These are phyloP conservation scores for Brachyhypopomus occidentalis DNA, from an alignment of 2,113 vertebrate species.

Conservation along the genomic window DNA sequence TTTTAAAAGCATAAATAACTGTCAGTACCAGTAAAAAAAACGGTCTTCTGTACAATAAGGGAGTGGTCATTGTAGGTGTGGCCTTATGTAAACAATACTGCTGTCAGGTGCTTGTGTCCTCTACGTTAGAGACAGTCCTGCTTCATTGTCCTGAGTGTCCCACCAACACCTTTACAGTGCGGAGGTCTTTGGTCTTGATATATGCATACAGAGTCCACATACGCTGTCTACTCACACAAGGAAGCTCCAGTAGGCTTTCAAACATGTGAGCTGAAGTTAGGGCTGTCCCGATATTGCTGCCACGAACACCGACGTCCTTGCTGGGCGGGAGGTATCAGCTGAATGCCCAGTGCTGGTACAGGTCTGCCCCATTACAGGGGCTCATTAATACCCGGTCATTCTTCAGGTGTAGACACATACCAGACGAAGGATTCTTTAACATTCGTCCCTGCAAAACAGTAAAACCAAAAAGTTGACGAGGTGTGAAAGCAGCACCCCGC, in stretches of 20 bases:
- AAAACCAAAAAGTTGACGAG: background rate
- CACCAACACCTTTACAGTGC: constrained; percentile 55
- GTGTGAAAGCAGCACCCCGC: background rate
- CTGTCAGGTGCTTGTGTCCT: background rate
- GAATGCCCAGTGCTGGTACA: constrained; percentile 84
- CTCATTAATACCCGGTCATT: constrained; percentile 72
- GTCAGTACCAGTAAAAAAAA: constrained; percentile 7
- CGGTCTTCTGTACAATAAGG: background rate
- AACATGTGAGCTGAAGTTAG: constrained; percentile 1
- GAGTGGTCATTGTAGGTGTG: background rate
- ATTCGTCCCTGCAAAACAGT: constrained; percentile 74
- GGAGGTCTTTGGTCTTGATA: constrained; percentile 23
- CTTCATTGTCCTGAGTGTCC: constrained; percentile 46
- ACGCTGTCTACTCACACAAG: constrained; percentile 22
- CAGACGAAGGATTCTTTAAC: constrained; percentile 80
- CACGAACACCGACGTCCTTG: constrained; percentile 18
- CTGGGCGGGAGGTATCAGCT: constrained; percentile 66
- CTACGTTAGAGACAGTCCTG: constrained; percentile 24
- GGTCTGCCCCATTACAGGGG: constrained; percentile 74
- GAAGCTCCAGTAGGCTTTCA: background rate
- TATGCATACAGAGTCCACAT: constrained; percentile 15
- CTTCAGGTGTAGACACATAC: constrained; percentile 77
- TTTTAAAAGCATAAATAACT: constrained; percentile 51
- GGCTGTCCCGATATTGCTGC: background rate
- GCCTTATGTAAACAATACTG: constrained; percentile 36